Base-by-base conservation (phyloP, 2,888 invertebrate genomes). In the Mythimna albipuncta region DNA sequence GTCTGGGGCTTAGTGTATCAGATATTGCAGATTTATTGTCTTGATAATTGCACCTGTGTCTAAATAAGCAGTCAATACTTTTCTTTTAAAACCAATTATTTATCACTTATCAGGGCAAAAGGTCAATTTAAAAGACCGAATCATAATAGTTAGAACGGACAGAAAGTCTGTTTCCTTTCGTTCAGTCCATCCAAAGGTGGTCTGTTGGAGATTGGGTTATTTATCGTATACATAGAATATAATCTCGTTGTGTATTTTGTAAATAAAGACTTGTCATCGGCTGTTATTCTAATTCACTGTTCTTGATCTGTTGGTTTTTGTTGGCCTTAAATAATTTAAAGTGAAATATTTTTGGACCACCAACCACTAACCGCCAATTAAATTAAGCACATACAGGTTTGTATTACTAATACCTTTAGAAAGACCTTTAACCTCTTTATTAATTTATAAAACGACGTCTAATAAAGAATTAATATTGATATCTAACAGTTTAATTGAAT, bases 311-410 rank as follows among this genome's bases (percentile, higher is more conserved):
- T 13, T 44, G 13, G 44, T 44, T 44, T 44, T 44, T 11, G 44
- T 47, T 47, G 9, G 13, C 44, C 2, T 47, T 5, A 16, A 47
- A 47, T 16, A 16, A 47, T 6, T 47, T 47, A 16, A 47, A 47
- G 47, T 2, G 47, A 47, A 19, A 2, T 11, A 21, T 19, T 63
- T 38, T 10, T 26, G 38, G n/a, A 50, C 21, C 50, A 6, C 9
- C n/a, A n/a, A 50, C 50, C 6, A 52, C 10, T 64, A 21, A 64
- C 6, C 11, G 5, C 35, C 21, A 38, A 54, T 50, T 26, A 38
- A 72, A 32, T 52, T 52, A n/a, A 44, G 21, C 19, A n/a, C 6
- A 52, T 52, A 9, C 35, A 65, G 54, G n/a, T 55, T 64, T 71
- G 50, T 55, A 26, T 35, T 16, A 52, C 41, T 52, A 57, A 44